A percentile compares a stretch with the other conserved stretches of the same genome.
Conservation (phyloP, 2,888 invertebrate species). For the Tolmerus cingulatus region DNA sequence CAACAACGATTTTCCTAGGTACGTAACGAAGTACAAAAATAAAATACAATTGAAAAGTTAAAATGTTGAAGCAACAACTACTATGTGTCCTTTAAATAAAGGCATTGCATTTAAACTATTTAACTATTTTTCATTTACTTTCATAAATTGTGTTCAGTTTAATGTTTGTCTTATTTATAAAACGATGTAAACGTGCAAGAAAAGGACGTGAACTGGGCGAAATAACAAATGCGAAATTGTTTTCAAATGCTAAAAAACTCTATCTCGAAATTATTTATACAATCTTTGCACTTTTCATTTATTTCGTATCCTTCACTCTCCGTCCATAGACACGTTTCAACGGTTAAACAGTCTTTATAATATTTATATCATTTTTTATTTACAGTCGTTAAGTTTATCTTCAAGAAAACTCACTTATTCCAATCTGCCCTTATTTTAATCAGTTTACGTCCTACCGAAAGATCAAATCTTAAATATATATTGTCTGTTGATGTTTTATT, state of each 20-base stretch:
- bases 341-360: not conserved
- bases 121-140: not conserved
- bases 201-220: not conserved
- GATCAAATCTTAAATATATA: constrained; percentile 11
- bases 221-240: not conserved
- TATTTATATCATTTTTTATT: not conserved
- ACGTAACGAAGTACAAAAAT: not conserved
- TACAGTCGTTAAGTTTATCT: not conserved
- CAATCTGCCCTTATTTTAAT: not conserved
- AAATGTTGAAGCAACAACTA: not conserved
- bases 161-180: not conserved
- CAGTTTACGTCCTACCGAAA: not conserved
- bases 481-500: constrained; percentile 27
- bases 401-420: not conserved
- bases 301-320: not conserved
- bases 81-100: not conserved
- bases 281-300: not conserved
- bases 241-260: not conserved
- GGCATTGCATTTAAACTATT: not conserved
- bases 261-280: not conserved
- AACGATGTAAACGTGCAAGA: not conserved
- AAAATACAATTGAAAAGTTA: not conserved
- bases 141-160: not conserved
- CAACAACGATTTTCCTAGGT: not conserved
- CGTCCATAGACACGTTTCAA: not conserved